Evolutionary conservation across 2,113 vertebrate genomes (phyloP).

Genomic region (Grantiella picta): DNA sequence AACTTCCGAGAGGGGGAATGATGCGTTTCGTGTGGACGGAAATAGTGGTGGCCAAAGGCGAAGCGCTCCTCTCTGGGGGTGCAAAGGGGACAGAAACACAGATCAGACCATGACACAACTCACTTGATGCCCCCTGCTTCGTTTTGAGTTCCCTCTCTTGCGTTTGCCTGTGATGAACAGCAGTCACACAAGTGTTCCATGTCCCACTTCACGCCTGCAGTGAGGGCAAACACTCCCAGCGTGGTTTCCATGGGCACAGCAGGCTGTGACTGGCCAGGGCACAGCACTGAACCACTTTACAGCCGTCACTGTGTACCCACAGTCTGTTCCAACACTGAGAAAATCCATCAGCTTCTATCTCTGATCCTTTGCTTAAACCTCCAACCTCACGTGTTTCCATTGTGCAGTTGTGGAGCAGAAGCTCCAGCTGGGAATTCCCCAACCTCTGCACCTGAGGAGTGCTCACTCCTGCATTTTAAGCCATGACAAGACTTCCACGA

Average conservation of each 20-base stretch:
- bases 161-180: neutral
- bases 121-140: neutral
- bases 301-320: neutral
- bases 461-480: neutral
- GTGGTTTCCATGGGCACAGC: neutral
- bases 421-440: neutral
- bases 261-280: neutral
- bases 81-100: neutral
- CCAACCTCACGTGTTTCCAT: accelerated
- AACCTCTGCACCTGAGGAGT: accelerated
- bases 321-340: neutral
- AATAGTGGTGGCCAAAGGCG: slow-evolving; percentile 97
- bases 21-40: slow-evolving; percentile 97
- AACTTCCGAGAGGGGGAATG: slow-evolving; percentile 95
- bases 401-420: accelerated
- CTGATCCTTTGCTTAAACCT: neutral
- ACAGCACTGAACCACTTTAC: neutral
- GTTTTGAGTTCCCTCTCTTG: neutral
- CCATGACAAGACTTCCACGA: neutral
- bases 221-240: neutral
- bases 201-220: neutral
- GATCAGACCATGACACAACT: accelerated
- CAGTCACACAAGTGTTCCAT: accelerated
- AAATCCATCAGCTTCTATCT: neutral
- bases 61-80: slow-evolving; percentile 89